phyloP scores from a whole-genome alignment of 2,113 vertebrate species.

The Lycaon pictus region DNA sequence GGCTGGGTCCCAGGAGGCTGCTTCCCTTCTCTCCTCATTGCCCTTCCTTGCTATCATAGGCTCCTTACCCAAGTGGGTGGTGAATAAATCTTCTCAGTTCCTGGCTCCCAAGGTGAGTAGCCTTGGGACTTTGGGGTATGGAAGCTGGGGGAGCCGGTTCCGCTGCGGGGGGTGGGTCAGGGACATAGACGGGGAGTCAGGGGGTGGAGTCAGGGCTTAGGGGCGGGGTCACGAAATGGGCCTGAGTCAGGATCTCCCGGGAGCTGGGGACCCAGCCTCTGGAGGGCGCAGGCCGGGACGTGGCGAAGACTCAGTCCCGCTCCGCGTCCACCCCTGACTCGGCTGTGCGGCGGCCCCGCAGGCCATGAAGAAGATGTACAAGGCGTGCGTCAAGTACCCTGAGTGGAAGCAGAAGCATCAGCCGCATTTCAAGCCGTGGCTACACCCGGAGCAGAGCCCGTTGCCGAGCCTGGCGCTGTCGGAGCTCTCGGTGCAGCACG shows the following conservation, averaged over 20 bases:
- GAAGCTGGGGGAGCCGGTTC: not conserved
- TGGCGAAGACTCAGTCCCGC: not conserved
- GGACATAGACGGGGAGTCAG: not conserved
- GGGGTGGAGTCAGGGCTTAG: not conserved
- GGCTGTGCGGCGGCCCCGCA: constrained; percentile 58
- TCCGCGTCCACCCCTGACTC: not conserved
- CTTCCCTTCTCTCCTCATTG: not conserved
- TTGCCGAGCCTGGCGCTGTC: constrained; percentile 91
- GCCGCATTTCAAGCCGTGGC: constrained; percentile 94
- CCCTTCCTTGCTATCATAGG: constrained; percentile 85
- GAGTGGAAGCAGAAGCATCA: constrained; percentile 96
- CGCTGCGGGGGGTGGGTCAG: not conserved
- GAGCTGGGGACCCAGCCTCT: not conserved
- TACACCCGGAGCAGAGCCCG: constrained; percentile 95
- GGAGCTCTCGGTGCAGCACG: constrained; percentile 94
- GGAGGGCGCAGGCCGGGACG: fast-evolving
- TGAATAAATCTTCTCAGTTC: constrained; percentile 96
- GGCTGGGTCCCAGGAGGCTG: not conserved
- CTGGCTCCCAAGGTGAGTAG: constrained; percentile 95
- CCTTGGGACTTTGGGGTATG: not conserved
- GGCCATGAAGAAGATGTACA: constrained; percentile 97
- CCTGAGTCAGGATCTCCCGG: not conserved
- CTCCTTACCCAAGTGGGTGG: constrained; percentile 98
- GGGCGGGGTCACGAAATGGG: not conserved
- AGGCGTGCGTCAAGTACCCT: constrained; percentile 94